Evolutionary conservation across 2,797 vertebrate genomes (phyloP), one percentile per base, ranked within the genome.

Genomic region (Muraenolepis orangiensis): DNA sequence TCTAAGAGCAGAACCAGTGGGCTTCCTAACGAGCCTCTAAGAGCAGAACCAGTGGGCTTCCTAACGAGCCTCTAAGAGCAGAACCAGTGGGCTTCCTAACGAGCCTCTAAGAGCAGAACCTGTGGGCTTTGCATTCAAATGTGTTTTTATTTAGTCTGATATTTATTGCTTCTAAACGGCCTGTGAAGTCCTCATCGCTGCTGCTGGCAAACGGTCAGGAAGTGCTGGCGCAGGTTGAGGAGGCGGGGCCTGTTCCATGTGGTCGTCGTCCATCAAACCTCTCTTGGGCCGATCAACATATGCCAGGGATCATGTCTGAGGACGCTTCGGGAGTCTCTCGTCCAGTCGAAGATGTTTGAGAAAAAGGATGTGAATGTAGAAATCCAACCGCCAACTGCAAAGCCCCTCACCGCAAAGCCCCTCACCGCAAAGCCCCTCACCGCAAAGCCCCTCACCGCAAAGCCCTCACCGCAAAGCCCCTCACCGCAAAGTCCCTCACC

Each of bases 111-210:
- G n/a, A n/a, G n/a, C n/a, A n/a, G n/a, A n/a, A n/a, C n/a, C n/a
- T n/a, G n/a, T n/a, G 7, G 51, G 51, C 20, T 8, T 57, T 23
- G 20, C n/a, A n/a, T 57, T 57, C 51, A 57, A 64, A 64, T 64
- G 57, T 64, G 57, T 12, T 64, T 64, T 64, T 64, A 64, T 64
- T 64, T 64, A 64, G 57, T 64, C 57, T 26, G 57, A 64, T 64
- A 64, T 64, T 64, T 64, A 64, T 64, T 26, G 23, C 57, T 64
- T 64, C 26, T 64, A 26, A 64, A 64, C n/a, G 18, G 57, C 57
- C 23, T 64, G 57, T 26, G 23, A 64, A 64, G 57, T 64, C 26
- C 57, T 64, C 57, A 26, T 64, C 57, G n/a, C 57, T 64, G 57
- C 57, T 26, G 7, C 26, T 64, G 57, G 57, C 57, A 64, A 26